Evolutionary conservation across 30 jellyfish, hydroid and myxozoan genomes (phyloP), one percentile per base, ranked within the genome.

Genomic region (Cassiopea andromeda): DNA sequence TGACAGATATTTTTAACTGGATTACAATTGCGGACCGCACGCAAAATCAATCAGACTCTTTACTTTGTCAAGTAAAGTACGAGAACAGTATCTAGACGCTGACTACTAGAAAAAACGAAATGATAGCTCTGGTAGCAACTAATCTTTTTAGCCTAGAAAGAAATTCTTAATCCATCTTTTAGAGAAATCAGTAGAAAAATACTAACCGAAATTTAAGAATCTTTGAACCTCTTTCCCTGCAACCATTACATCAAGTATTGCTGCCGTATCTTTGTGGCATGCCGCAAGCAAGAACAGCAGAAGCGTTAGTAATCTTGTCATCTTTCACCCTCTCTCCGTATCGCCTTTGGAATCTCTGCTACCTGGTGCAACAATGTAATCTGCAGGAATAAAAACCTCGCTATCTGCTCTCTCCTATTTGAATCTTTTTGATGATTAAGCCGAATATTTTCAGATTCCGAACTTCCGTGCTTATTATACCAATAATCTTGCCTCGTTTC

Each of bases 151-250:
- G 93, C 87, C 87, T 38, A 27, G 68, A 59, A 58, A 58, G 87
- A 85, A 57, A 74, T 66, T 15, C 67, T 44, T 75, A 13, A 48
- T 58, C 73, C 73, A 45, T 27, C 82, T 75, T 45, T 13, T 58
- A 67, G 68, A 85, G 50, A 85, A 85, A 73, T 79, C 75, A 85
- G 74, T 85, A 85, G 18, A 19, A 74, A 85, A 73, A 50, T 45
- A 61, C 94, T 77, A 2, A 87, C 94, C 94, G 90, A 87, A 87
- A 72, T 87, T 80, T 48, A 87, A 73, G 69, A 87, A 87, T 12
- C 94, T 85, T 47, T 87, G 94, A 73, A 87, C 94, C 61, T 87
- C 94, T 87, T 87, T 87, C 9, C 94, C 94, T 14, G 94, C 94
- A 12, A 87, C 94, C 94, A 87, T 87, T 18, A 87, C 94, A 38